Percentiles rank a stretch among this genome's conserved stretches.
phyloP scores from a whole-genome alignment of 2,797 vertebrate species.

The Remorina albescens region DNA sequence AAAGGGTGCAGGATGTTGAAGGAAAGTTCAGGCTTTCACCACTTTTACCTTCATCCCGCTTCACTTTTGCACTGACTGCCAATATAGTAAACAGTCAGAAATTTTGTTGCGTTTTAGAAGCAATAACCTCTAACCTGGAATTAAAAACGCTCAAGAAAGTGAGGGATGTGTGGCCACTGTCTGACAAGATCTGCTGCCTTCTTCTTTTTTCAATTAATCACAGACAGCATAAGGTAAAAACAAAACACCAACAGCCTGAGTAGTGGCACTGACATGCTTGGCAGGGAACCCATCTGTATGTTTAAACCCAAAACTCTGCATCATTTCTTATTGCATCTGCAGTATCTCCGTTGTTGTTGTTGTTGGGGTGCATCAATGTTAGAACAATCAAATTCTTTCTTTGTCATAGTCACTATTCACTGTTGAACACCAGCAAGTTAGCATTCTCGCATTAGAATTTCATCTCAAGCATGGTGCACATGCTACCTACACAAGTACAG shows the following conservation, averaged over 20 bases:
- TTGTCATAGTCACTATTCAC: too few species aligned
- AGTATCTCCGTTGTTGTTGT: not conserved
- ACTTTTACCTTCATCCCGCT: not conserved
- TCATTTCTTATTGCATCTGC: not conserved
- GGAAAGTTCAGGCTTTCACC: not conserved
- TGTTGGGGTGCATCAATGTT: not conserved
- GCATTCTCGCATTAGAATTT: not conserved
- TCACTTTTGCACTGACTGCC: not conserved
- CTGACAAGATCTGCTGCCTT: not conserved
- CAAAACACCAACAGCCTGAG: not conserved
- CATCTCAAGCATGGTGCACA: not conserved
- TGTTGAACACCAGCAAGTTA: constrained; percentile 6
- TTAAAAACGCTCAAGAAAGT: not conserved
- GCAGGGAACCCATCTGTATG: not conserved
- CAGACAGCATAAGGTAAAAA: not conserved
- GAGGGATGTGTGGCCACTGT: not conserved
- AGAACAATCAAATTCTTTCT: not conserved
- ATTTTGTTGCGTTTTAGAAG: not conserved
- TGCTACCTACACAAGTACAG: not conserved
- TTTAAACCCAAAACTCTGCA: not conserved
- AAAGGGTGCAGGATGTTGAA: not conserved
- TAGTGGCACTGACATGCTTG: not conserved
- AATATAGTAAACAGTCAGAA: not conserved
- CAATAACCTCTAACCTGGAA: not conserved
- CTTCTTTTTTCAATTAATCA: not conserved